Base-by-base conservation (phyloP, 2,797 vertebrate species). In the Chelon labrosus region DNA sequence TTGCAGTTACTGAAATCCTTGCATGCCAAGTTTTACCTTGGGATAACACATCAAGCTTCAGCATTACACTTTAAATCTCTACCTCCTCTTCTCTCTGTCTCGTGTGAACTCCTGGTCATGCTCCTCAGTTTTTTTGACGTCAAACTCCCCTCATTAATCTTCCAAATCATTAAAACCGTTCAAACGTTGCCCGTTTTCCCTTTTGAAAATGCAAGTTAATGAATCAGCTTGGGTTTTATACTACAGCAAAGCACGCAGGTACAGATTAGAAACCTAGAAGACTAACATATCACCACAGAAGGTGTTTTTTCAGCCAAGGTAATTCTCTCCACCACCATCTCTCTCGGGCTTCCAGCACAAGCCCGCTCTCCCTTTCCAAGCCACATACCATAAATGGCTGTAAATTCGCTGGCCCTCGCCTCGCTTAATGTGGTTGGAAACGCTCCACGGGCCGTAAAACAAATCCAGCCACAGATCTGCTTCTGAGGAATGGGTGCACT, bases 331-430 rank as follows among this genome's bases (percentile, higher is more conserved):
- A 54, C 39, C 27, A 16, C 38, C 57, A n/a, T 64, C 64, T 55
- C 27, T 58, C 73, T 49, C 46, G 11, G 4, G 70, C 80, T 65
- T 46, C 67, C 46, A 20, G 65, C 35, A 0, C 3, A 3, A 56
- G 76, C 52, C 42, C 44, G 1, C 14, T 37, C 68, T 75, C 65
- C 31, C 52, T 68, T 65, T 72, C 81, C 60, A 62, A 58, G 65
- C 80, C 85, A 79, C 87, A 76, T 66, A 77, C 88, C 88, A 85
- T 91, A 90, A 90, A 93, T 85, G 88, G 90, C 80, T 70, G 55
- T 85, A 82, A 87, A 84, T 74, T 58, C 42, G 19, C 60, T 41
- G 19, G 69, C 73, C 56, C 62, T 52, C 41, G 19, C 47, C 58
- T 63, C 51, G 13, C 63, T 87, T 77, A 74, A 77, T 83, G 87